Evolutionary conservation across 2,113 vertebrate species (phyloP), one percentile per base, ranked within the genome.

Genomic region (Nyctereutes procyonoides): DNA sequence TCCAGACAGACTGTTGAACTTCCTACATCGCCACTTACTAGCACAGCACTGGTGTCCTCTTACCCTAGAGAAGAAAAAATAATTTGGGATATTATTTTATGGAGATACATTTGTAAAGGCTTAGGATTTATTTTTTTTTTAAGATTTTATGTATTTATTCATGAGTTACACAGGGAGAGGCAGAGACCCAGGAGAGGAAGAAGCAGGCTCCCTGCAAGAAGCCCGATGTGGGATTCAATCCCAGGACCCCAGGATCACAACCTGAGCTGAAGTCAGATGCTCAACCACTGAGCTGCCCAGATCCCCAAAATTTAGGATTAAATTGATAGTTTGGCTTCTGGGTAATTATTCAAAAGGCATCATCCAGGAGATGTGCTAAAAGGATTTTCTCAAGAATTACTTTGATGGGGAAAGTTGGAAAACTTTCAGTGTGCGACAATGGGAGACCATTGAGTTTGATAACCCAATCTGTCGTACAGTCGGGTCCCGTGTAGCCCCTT

Each of bases 381-480:
- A 83, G 38, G 43, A 15, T 80, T 83, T 58, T 35, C 9, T 4
- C 3, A 51, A 8, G 51, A 56, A 53, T 63, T 11, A 30, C 56
- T 90, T 55, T 35, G 19, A 38, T 22, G 19, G 20, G 5, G 26
- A 74, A 87, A 12, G 22, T 2, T n/a, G 28, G 30, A 14, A 53
- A 51, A 86, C 60, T 48, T 12, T 35, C 22, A 93, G 15, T 15
- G 7, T n/a, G 67, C 4, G 0, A 2, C 28, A 38, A 3, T 3
- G 32, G n/a, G 10, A 67, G 30, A 58, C 16, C 76, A n/a, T 5
- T 3, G 35, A 28, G 15, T 58, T 76, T 14, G 15, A 35, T 13
- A 5, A 16, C 17, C 5, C 26, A 35, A 12, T 32, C 17, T 1
- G 17, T n/a, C 48, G 16, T 0, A 0, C 2, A 0, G 26, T 6